A percentile compares a stretch with the other conserved stretches of the same genome.
Conservation (phyloP, 1,140 invertebrate species). For the Tribolium castaneum region DNA sequence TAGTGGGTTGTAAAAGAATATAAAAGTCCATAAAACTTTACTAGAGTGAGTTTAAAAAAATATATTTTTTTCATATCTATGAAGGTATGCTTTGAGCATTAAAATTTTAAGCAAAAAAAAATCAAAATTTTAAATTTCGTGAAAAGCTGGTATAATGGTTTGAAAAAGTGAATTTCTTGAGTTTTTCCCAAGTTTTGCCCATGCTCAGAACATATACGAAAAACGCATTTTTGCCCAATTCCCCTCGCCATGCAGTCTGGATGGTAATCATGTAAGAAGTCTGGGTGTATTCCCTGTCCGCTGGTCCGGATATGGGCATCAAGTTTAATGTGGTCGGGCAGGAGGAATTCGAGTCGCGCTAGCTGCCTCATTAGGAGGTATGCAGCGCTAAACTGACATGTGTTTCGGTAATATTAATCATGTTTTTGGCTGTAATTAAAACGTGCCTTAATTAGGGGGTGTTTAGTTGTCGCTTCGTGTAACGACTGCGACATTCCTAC, state of each 20-base stretch:
- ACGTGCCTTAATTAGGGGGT: slow-evolving; percentile 59
- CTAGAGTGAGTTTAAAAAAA: too few relatives aligned
- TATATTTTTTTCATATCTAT: too few relatives aligned
- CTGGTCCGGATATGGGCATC: slow-evolving; percentile 59
- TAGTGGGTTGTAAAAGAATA: too few relatives aligned
- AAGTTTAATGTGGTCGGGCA: slow-evolving; percentile 58
- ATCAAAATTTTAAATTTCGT: too few relatives aligned
- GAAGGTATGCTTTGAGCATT: too few relatives aligned
- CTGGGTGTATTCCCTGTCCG: slow-evolving; percentile 44
- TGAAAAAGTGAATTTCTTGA: too few relatives aligned
- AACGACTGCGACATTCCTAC: slow-evolving; percentile 52
- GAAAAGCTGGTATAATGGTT: too few relatives aligned
- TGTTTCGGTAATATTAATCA: slow-evolving; percentile 63
- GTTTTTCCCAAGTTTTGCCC: too few relatives aligned
- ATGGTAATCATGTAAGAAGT: not conserved
- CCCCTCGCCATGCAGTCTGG: not conserved
- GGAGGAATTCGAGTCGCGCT: slow-evolving; percentile 55
- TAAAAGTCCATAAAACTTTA: too few relatives aligned
- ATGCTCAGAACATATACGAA: too few relatives aligned
- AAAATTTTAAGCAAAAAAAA: too few relatives aligned
- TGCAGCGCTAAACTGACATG: slow-evolving; percentile 64
- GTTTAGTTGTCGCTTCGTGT: slow-evolving; percentile 57
- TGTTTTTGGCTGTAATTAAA: slow-evolving; percentile 61
- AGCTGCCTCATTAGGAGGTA: slow-evolving; percentile 63
- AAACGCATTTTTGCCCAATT: not conserved